These are phyloP conservation scores for Drosophila mojavensis DNA, from an alignment of 1,140 invertebrate species.

Conservation along the genomic window DNA sequence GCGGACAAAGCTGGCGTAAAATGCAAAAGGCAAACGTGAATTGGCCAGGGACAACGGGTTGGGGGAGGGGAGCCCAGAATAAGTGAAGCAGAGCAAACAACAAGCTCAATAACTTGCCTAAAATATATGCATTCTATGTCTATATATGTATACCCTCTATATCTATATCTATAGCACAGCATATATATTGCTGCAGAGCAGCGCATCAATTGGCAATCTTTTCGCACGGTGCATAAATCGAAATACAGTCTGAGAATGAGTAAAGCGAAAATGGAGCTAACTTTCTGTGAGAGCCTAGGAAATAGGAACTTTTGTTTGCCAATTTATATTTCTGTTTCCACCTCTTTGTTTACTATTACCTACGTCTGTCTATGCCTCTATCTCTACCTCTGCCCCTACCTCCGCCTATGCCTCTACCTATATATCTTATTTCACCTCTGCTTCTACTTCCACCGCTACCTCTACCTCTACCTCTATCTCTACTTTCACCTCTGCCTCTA, in stretches of 20 bases:
- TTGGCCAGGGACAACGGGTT: background rate
- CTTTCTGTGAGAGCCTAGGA: no score
- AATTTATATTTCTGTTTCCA: no score
- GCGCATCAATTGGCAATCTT: background rate
- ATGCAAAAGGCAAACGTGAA: slow-evolving; percentile 44
- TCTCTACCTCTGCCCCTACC: no score
- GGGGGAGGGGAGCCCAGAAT: background rate
- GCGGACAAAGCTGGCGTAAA: slow-evolving; percentile 44
- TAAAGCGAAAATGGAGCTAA: no score
- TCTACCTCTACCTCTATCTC: no score
- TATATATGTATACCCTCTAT: background rate
- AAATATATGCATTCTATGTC: background rate
- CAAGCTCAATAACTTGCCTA: background rate
- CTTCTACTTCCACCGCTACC: no score
- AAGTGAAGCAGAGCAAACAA: background rate
- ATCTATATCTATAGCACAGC: background rate
- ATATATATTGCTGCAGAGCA: background rate
- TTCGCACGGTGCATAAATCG: background rate
- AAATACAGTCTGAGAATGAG: no score
- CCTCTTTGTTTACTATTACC: no score
- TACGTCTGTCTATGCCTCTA: background rate
- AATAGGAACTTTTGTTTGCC: no score
- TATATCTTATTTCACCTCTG: no score
- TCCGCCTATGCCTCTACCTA: no score
- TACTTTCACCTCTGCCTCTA: no score